Percentiles rank a stretch among this genome's conserved stretches.
Evolutionary conservation across 2,888 invertebrate genomes (phyloP).

Genomic region (Parthenolecanium corni): DNA sequence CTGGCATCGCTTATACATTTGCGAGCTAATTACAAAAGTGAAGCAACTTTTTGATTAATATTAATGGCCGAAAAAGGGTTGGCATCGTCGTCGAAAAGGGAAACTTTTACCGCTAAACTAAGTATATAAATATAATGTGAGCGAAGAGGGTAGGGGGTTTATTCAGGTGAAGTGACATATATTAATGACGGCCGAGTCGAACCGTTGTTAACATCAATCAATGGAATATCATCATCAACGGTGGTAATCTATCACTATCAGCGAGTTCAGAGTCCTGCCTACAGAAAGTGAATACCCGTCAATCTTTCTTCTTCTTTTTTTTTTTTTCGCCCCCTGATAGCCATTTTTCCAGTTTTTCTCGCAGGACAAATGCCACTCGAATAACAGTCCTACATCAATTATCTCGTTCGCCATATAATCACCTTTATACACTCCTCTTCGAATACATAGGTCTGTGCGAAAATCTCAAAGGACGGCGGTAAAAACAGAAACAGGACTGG

Average conservation of each 20-base stretch:
- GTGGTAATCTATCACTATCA: conserved; percentile 26
- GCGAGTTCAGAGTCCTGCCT: background rate
- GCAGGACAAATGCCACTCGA: too few relatives aligned
- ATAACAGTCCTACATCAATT: too few relatives aligned
- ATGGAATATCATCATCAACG: conserved; percentile 18
- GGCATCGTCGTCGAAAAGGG: too few relatives aligned
- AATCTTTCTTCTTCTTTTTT: background rate
- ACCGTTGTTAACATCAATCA: conserved; percentile 26
- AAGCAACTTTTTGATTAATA: conserved; percentile 20
- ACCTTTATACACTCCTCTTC: too few relatives aligned
- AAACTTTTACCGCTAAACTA: conserved; percentile 22
- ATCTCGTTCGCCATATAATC: too few relatives aligned
- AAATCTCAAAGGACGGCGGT: too few relatives aligned
- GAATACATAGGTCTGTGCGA: too few relatives aligned
- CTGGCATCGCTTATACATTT: background rate
- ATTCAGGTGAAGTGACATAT: conserved; percentile 28
- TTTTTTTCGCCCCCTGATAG: too few relatives aligned
- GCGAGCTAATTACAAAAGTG: conserved; percentile 21
- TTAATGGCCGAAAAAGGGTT: conserved; percentile 6
- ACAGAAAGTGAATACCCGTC: background rate
- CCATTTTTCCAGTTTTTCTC: too few relatives aligned
- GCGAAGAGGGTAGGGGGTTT: conserved; percentile 8
- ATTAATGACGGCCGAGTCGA: conserved; percentile 19
- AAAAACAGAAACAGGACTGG: too few relatives aligned
- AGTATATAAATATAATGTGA: conserved; percentile 25